Percentiles rank a stretch among this genome's conserved stretches.
These are phyloP conservation scores for Rutilus rutilus DNA, from an alignment of 2,113 vertebrate genomes.

Conservation along the genomic window DNA sequence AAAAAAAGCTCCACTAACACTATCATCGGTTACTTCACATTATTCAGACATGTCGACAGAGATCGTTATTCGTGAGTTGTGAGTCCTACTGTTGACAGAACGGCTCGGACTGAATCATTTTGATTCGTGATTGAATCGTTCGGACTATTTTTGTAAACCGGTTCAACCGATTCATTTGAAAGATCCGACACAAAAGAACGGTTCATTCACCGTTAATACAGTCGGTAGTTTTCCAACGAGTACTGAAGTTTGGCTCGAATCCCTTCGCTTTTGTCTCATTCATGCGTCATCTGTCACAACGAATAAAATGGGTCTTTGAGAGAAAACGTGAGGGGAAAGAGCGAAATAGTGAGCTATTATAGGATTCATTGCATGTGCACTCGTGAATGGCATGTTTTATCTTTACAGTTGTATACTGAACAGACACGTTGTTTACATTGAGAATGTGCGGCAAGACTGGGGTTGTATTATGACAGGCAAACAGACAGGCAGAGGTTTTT, in stretches of 20 bases:
- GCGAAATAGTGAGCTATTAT: not conserved
- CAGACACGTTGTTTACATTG: not conserved
- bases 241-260: constrained; percentile 18
- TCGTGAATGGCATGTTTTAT: not conserved
- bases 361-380: not conserved
- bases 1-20: not conserved
- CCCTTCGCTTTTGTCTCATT: constrained; percentile 15
- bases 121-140: not conserved
- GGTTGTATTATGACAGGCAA: not conserved
- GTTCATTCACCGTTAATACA: not conserved
- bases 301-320: not conserved
- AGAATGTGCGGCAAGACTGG: not conserved
- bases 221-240: constrained; percentile 35
- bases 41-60: not conserved
- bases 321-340: not conserved
- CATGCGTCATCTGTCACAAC: not conserved
- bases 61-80: not conserved
- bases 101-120: not conserved
- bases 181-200: not conserved
- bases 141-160: not conserved
- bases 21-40: no score
- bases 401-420: not conserved
- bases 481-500: no score
- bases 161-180: constrained; percentile 3
- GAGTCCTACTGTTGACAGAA: no score